phyloP scores from a whole-genome alignment of 2,888 invertebrate species.

The Malachius bipustulatus region DNA sequence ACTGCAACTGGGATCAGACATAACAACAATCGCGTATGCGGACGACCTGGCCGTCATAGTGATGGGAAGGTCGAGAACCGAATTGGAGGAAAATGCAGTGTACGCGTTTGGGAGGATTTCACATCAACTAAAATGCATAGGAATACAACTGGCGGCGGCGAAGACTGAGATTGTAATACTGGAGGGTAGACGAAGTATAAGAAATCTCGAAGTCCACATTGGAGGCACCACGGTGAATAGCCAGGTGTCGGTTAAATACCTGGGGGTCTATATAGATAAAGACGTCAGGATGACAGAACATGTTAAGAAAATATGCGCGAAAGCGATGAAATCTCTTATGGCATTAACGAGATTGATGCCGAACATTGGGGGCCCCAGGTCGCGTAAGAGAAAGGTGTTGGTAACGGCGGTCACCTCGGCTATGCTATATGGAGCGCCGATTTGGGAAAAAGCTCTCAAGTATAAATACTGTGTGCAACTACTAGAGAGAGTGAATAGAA shows the following conservation, averaged over 20 bases:
- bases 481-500: slow-evolving; percentile 6
- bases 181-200: slow-evolving; percentile 1
- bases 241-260: slow-evolving; percentile 7
- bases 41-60: no score
- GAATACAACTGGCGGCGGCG: neutral
- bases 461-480: no score
- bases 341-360: no score
- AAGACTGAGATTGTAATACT: slow-evolving; percentile 3
- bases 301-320: slow-evolving; percentile 6
- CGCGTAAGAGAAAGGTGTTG: neutral
- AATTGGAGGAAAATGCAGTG: neutral
- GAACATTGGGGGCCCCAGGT: no score
- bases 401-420: neutral
- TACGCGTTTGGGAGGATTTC: neutral
- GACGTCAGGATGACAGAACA: slow-evolving; percentile 6
- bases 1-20: no score
- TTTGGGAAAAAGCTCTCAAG: slow-evolving; percentile 7
- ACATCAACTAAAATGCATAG: neutral
- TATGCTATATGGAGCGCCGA: slow-evolving; percentile 7
- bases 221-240: neutral
- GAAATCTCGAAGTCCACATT: neutral
- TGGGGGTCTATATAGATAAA: slow-evolving; percentile 11
- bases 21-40: no score
- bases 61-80: no score
- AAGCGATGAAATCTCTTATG: slow-evolving; percentile 1